Evolutionary conservation across 2,113 vertebrate species (phyloP).

Genomic region (Seriola rivoliana): DNA sequence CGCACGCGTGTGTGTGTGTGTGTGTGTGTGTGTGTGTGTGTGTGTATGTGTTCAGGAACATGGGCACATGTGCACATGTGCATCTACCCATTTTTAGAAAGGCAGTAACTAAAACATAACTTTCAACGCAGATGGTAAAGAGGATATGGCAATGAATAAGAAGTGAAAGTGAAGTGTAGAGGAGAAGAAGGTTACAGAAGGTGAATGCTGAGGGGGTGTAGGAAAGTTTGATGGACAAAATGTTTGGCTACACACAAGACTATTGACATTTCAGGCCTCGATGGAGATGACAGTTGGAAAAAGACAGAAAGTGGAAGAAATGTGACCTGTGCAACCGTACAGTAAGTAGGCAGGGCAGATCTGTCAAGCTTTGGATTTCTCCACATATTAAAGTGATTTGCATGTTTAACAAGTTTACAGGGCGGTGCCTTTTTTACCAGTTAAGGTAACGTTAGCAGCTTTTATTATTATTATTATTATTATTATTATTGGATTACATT

Average conservation of each 20-base stretch:
- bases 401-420: background rate
- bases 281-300: constrained; percentile 3
- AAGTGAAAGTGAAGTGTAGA: constrained; percentile 15
- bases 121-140: constrained; percentile 45
- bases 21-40: background rate
- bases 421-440: background rate
- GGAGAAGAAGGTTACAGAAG: constrained; percentile 28
- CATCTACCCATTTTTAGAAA: constrained; percentile 14
- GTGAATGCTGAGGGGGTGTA: constrained; percentile 11
- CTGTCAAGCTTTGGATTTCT: constrained; percentile 6
- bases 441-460: background rate
- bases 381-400: background rate
- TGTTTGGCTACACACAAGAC: constrained; percentile 11
- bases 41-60: constrained; percentile 4
- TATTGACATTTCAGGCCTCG: constrained; percentile 30
- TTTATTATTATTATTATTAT: too few species aligned
- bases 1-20: background rate
- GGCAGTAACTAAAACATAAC: constrained; percentile 35
- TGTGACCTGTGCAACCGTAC: constrained; percentile 24
- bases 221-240: constrained; percentile 17
- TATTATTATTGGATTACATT: too few species aligned
- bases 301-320: constrained; percentile 1
- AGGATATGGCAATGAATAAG: constrained; percentile 23
- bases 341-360: background rate
- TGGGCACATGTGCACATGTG: constrained; percentile 5